Evolutionary conservation across 1,140 invertebrate genomes (phyloP).

Genomic region (Calephelis nemesis): DNA sequence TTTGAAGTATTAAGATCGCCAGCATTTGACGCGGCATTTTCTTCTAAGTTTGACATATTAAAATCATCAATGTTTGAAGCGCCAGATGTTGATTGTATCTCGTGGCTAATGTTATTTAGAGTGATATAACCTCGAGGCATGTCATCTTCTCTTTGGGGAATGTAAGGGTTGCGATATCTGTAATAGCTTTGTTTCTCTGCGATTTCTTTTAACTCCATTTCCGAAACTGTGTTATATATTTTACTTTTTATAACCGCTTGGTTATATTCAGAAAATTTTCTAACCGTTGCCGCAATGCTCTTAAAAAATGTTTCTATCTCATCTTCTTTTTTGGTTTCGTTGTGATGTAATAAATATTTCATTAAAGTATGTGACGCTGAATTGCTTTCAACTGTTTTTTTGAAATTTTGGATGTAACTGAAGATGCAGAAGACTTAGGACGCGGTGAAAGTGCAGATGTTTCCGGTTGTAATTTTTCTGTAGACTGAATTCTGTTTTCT

Average conservation of each 20-base stretch:
- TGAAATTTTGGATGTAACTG: conserved; percentile 24
- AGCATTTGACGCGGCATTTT: not conserved
- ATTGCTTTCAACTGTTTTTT: conserved; percentile 22
- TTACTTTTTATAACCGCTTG: conserved; percentile 36
- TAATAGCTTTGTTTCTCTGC: conserved; percentile 21
- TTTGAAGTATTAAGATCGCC: not conserved
- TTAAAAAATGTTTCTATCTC: conserved; percentile 39
- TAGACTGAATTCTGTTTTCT: conserved; percentile 26
- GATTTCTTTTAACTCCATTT: conserved; percentile 43
- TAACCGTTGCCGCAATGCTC: conserved; percentile 40
- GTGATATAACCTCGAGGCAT: conserved; percentile 19
- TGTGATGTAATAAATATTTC: conserved; percentile 39
- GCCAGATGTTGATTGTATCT: conserved; percentile 7
- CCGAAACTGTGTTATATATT: conserved; percentile 39
- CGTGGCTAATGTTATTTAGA: conserved; percentile 21
- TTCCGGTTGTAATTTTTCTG: conserved; percentile 21
- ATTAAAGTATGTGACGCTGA: conserved; percentile 31
- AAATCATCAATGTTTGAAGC: conserved; percentile 21
- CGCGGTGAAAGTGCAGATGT: not conserved
- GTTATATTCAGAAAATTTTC: conserved; percentile 39
- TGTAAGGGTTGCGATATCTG: conserved; percentile 17
- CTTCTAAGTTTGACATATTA: conserved; percentile 8
- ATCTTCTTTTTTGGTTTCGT: conserved; percentile 34
- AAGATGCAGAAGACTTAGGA: conserved; percentile 29
- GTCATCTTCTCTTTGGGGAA: conserved; percentile 19